phyloP scores from a whole-genome alignment of 2,797 vertebrate genomes.

The Masticophis lateralis region DNA sequence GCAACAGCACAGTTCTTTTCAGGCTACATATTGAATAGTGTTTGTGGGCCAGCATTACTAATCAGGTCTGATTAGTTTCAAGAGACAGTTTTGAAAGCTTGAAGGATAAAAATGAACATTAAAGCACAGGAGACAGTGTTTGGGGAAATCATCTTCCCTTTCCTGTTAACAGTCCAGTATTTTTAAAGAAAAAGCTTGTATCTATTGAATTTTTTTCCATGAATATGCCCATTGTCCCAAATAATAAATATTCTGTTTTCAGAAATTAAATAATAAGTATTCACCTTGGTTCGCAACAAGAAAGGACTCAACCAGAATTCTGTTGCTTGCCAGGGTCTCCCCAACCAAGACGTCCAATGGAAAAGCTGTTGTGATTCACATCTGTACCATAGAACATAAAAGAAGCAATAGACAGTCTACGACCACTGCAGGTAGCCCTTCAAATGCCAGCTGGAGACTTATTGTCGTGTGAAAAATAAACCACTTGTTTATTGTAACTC shows the following conservation, averaged over 20 bases:
- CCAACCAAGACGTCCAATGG: neutral
- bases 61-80: neutral
- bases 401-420: neutral
- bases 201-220: neutral
- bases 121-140: neutral
- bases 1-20: neutral
- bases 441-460: neutral
- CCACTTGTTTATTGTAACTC: neutral
- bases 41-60: neutral
- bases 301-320: neutral
- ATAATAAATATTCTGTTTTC: neutral
- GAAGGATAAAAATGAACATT: neutral
- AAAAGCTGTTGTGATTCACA: neutral
- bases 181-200: neutral
- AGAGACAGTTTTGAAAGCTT: neutral
- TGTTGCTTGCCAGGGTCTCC: neutral
- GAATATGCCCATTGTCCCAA: neutral
- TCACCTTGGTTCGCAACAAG: neutral
- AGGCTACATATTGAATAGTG: neutral
- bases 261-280: neutral
- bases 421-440: neutral
- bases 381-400: neutral
- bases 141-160: neutral
- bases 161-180: neutral
- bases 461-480: neutral